phyloP scores from a whole-genome alignment of 1,140 invertebrate genomes.

The Cydia amplana region DNA sequence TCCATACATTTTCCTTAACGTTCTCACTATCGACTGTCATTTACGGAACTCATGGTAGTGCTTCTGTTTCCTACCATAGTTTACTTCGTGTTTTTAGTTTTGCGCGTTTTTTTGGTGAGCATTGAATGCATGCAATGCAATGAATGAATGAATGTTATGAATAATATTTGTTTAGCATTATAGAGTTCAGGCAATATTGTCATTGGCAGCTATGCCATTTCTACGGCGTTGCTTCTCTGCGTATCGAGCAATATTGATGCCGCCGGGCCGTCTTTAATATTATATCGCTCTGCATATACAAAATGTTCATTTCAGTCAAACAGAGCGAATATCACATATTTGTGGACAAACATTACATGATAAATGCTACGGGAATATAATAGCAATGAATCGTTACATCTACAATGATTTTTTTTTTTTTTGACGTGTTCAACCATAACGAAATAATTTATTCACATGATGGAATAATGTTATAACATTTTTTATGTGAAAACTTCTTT shows the following conservation, averaged over 20 bases:
- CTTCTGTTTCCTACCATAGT: no score
- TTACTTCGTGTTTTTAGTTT: no score
- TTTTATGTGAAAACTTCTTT: neutral
- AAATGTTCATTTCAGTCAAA: constrained; percentile 43
- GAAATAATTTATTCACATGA: neutral
- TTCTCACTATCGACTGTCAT: no score
- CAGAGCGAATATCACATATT: constrained; percentile 42
- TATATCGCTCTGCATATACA: constrained; percentile 47
- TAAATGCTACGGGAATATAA: constrained; percentile 19
- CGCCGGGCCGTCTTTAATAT: constrained; percentile 59
- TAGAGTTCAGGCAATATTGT: neutral
- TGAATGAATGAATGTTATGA: no score
- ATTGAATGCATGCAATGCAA: no score
- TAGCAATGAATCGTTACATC: neutral
- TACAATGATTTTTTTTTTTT: neutral
- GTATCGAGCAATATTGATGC: neutral
- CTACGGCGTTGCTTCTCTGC: neutral
- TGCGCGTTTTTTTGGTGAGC: no score
- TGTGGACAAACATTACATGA: constrained; percentile 41
- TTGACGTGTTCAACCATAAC: neutral
- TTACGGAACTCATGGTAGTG: no score
- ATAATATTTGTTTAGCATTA: no score
- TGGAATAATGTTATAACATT: neutral
- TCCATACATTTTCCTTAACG: no score
- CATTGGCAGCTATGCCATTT: neutral